These are phyloP conservation scores for Camponotus floridanus DNA, from an alignment of 1,140 invertebrate species.

Conservation along the genomic window DNA sequence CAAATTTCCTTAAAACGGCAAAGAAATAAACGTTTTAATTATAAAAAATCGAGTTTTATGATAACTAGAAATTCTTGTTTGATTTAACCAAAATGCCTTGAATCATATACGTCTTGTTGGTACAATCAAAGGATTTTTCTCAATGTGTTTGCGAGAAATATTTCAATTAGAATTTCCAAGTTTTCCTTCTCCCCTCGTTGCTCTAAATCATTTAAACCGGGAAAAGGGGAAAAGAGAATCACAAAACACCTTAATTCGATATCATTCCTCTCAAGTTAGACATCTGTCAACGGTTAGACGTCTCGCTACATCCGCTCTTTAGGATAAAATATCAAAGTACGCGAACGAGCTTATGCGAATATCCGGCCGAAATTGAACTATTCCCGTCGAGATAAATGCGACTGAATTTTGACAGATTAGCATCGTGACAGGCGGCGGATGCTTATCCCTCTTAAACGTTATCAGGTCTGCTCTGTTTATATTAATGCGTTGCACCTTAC, in stretches of 20 bases:
- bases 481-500: constrained; percentile 38
- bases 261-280: background rate
- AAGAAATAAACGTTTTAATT: too few species aligned
- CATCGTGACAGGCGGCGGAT: constrained; percentile 6
- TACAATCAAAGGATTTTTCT: too few species aligned
- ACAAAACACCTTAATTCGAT: background rate
- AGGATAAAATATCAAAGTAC: background rate
- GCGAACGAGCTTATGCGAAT: background rate
- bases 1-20: too few species aligned
- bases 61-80: too few species aligned
- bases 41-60: too few species aligned
- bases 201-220: background rate
- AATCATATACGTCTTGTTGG: too few species aligned
- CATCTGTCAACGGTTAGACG: background rate
- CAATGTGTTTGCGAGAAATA: too few species aligned
- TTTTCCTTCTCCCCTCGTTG: background rate
- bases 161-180: constrained; percentile 17
- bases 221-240: background rate
- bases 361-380: background rate
- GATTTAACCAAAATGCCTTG: too few species aligned
- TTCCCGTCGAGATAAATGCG: constrained; percentile 2
- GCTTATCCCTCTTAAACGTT: constrained; percentile 44
- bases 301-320: background rate
- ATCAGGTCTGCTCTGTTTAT: constrained; percentile 34
- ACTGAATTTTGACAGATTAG: constrained; percentile 48